phyloP scores from a whole-genome alignment of 2,888 invertebrate species.

The Lasioglossum villosulum region DNA sequence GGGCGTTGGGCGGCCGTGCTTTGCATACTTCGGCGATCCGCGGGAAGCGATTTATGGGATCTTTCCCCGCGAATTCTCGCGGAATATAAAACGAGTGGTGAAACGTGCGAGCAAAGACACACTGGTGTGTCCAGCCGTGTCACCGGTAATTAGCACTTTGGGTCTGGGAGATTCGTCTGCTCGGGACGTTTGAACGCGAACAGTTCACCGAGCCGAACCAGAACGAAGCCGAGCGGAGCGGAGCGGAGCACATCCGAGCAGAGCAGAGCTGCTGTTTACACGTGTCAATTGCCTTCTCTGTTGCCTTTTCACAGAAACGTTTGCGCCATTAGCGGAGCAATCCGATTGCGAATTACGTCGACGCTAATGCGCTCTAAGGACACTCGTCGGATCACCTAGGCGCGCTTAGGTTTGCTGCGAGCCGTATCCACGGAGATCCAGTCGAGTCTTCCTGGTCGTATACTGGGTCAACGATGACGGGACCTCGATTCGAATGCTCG shows the following conservation, averaged over 20 bases:
- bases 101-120: background rate
- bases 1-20: constrained; percentile 14
- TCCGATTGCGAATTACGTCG: constrained; percentile 55
- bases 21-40: constrained; percentile 22
- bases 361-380: constrained; percentile 42
- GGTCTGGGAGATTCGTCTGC: constrained; percentile 18
- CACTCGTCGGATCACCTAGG: background rate
- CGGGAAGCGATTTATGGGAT: constrained; percentile 17
- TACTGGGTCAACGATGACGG: background rate
- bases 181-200: constrained; percentile 11
- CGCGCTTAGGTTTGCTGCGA: constrained; percentile 21
- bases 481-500: background rate
- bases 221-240: background rate
- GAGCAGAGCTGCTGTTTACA: constrained; percentile 36
- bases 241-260: background rate
- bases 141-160: constrained; percentile 34
- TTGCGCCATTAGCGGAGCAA: constrained; percentile 48
- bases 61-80: constrained; percentile 9
- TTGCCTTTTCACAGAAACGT: constrained; percentile 40
- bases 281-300: constrained; percentile 52
- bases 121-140: background rate
- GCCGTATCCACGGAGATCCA: constrained; percentile 11
- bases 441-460: constrained; percentile 12
- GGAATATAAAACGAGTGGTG: constrained; percentile 25
- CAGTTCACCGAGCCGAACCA: background rate